Evolutionary conservation across 2,797 vertebrate species (phyloP), one percentile per base, ranked within the genome.

Genomic region (Coregonus ussuriensis): DNA sequence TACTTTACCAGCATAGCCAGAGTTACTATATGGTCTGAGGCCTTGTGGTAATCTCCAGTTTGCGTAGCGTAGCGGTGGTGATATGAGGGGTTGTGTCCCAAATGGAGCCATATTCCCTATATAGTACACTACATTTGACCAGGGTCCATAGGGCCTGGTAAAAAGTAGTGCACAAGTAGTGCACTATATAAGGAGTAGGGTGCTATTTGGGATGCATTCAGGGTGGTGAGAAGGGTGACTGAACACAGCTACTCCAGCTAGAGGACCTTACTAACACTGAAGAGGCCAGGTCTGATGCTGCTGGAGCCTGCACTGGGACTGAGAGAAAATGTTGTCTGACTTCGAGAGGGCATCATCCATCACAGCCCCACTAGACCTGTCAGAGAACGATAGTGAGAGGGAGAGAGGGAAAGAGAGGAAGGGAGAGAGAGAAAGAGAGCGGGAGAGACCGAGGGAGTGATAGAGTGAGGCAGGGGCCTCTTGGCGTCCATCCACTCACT

Each of bases 241-340:
- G 90, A 91, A 87, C 88, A 92, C 87, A 84, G 88, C 87, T 85
- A 87, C 88, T 87, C 90, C 56, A 59, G 56, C 18, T n/a, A 59
- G 16, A 66, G 63, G 72, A 73, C 53, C 31, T 73, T 21, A 3
- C 65, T 51, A 66, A 47, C 68, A 31, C 68, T 68, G 18, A 86
- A 88, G 86, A 85, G 87, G 72, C 25, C 71, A 63, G 74, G 90
- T 90, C 88, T 91, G 86, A 92, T 85, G 85, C 89, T 82, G 86
- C 82, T 85, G 85, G 88, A 92, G 88, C 89, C 87, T 77, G 91
- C 92, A 92, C 91, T 82, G 92, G 92, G 91, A 92, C 89, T 72
- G 93, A 94, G 93, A 93, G 93, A 94, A 94, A 95, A 95, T 94
- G 93, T 95, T 94, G 94, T 95, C 93, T 87, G 69, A 47, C 41